A percentile compares a stretch with the other conserved stretches of the same genome.
These are phyloP conservation scores for Acipenser transmontanus DNA, from an alignment of 2,797 vertebrate species.

Conservation along the genomic window DNA sequence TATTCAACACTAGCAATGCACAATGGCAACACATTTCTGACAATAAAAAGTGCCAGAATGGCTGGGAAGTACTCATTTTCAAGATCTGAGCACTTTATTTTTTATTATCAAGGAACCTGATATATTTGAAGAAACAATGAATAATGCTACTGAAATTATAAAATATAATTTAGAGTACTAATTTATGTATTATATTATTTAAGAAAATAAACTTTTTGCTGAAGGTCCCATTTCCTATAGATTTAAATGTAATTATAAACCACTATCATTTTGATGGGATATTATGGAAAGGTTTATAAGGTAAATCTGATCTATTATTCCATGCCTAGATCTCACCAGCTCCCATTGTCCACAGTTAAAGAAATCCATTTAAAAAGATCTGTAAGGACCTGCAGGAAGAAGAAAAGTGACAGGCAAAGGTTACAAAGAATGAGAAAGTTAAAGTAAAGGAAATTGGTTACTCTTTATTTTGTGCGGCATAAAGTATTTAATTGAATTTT, in stretches of 20 bases:
- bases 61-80: no score
- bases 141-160: background rate
- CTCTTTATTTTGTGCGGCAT: no score
- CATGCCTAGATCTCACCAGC: constrained; percentile 7
- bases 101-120: no score
- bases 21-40: no score
- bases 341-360: constrained; percentile 12
- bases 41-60: no score
- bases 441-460: background rate
- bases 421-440: background rate
- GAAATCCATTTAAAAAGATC: constrained; percentile 12
- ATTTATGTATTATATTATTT: background rate
- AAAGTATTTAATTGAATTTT: no score
- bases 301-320: background rate
- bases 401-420: background rate
- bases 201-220: background rate
- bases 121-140: no score
- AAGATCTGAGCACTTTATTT: no score
- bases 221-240: background rate
- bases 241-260: no score
- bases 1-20: no score
- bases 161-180: background rate
- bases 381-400: constrained; percentile 9
- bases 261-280: no score
- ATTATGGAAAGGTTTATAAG: background rate